phyloP scores from a whole-genome alignment of 2,888 invertebrate species.

The Tetragonula carbonaria region DNA sequence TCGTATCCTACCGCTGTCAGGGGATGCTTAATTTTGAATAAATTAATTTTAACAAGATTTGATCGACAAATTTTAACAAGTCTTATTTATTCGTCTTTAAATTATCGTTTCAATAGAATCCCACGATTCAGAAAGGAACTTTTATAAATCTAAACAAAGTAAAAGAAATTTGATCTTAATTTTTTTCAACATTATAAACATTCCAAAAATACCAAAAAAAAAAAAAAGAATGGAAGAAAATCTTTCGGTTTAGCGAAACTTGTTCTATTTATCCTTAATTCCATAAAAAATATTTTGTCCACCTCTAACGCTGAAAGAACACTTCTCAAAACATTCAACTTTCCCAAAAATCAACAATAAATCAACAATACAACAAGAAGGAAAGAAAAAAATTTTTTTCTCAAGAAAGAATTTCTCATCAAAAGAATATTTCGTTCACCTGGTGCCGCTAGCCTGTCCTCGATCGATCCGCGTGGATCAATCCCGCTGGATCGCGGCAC shows the following conservation, averaged over 20 bases:
- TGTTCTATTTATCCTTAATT: too few relatives aligned
- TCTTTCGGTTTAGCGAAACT: neutral
- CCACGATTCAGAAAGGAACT: too few relatives aligned
- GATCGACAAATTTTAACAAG: neutral
- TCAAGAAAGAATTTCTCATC: neutral
- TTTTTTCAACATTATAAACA: too few relatives aligned
- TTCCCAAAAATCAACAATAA: neutral
- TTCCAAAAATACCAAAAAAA: neutral
- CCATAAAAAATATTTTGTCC: too few relatives aligned
- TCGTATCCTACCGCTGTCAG: neutral
- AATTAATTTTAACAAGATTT: neutral
- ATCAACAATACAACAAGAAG: too few relatives aligned
- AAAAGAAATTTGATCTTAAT: too few relatives aligned
- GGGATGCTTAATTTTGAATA: neutral
- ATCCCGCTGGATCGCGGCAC: constrained; percentile 36
- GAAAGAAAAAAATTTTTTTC: too few relatives aligned
- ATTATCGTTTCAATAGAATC: too few relatives aligned
- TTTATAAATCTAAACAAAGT: too few relatives aligned
- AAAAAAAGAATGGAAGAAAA: neutral
- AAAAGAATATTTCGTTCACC: constrained; percentile 54
- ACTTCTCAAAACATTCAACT: too few relatives aligned
- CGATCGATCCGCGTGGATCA: constrained; percentile 30
- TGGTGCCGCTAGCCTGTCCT: constrained; percentile 34
- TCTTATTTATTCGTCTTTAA: too few relatives aligned
- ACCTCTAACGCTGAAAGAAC: too few relatives aligned